phyloP scores from a whole-genome alignment of 2,888 invertebrate genomes.

The Lomographa bimaculata region DNA sequence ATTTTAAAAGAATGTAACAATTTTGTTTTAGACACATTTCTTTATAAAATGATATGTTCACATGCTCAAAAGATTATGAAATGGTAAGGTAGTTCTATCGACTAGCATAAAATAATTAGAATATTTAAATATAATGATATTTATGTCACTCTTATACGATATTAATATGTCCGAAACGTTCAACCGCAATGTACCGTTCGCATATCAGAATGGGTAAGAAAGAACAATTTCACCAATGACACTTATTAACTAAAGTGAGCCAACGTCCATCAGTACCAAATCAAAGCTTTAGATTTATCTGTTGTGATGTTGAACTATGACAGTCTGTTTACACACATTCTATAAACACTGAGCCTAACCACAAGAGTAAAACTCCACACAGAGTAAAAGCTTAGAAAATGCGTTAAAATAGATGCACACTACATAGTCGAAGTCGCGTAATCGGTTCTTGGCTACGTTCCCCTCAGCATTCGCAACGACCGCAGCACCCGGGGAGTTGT shows the following conservation, averaged over 20 bases:
- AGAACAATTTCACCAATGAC: constrained; percentile 43
- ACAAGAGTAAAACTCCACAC: too few species aligned
- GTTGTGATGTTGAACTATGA: constrained; percentile 51
- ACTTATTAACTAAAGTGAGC: constrained; percentile 65
- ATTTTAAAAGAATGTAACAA: constrained; percentile 41
- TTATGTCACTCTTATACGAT: constrained; percentile 40
- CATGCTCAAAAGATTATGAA: constrained; percentile 61
- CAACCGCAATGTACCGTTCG: constrained; percentile 57
- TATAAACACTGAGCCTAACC: constrained; percentile 40
- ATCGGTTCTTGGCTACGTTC: too few species aligned
- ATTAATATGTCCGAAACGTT: constrained; percentile 37
- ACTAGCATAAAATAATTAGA: constrained; percentile 54
- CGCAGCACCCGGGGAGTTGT: too few species aligned
- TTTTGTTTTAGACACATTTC: constrained; percentile 38
- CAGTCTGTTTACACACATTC: constrained; percentile 35
- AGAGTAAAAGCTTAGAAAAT: too few species aligned
- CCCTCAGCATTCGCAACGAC: too few species aligned
- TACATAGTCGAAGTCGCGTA: too few species aligned
- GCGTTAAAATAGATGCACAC: too few species aligned
- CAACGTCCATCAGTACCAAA: constrained; percentile 76
- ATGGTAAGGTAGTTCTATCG: constrained; percentile 54
- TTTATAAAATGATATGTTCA: constrained; percentile 69
- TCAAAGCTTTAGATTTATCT: constrained; percentile 75
- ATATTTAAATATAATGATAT: constrained; percentile 46
- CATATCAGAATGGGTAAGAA: constrained; percentile 45